These are phyloP conservation scores for Bombycilla garrulus DNA, from an alignment of 2,113 vertebrate species.

Conservation along the genomic window DNA sequence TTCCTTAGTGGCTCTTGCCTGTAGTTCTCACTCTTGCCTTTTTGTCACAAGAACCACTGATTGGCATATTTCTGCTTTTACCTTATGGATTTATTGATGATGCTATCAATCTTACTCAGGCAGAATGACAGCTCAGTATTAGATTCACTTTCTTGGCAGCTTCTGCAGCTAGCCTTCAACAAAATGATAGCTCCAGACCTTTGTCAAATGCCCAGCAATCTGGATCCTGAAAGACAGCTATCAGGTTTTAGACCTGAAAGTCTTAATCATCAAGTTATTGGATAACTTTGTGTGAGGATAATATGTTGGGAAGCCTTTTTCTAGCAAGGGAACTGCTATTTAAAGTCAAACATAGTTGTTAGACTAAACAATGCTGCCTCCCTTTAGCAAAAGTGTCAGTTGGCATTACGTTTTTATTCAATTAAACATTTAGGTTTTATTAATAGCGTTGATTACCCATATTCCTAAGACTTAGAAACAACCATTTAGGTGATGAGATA, in stretches of 20 bases:
- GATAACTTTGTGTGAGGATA: background rate
- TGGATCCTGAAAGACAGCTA: background rate
- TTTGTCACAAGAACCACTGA: constrained; percentile 33
- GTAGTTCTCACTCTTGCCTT: constrained; percentile 16
- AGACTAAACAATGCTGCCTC: background rate
- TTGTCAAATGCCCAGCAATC: background rate
- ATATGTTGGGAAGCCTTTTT: background rate
- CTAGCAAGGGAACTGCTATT: background rate
- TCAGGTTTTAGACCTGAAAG: background rate
- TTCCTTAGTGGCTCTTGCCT: constrained; percentile 38
- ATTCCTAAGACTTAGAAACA: background rate
- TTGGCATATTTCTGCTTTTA: constrained; percentile 50
- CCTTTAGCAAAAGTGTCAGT: background rate
- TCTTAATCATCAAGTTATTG: background rate
- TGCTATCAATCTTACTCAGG: constrained; percentile 62
- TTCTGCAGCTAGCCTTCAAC: constrained; percentile 35
- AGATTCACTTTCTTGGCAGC: constrained; percentile 4
- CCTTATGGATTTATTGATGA: constrained; percentile 64
- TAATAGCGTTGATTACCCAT: background rate
- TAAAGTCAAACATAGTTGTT: background rate
- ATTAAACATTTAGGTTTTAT: background rate
- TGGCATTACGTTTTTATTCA: background rate
- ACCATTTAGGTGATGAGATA: background rate
- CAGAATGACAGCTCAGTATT: constrained; percentile 51
- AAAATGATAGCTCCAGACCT: background rate